A percentile compares a stretch with the other conserved stretches of the same genome.
These are phyloP conservation scores for Vanessa tameamea DNA, from an alignment of 1,140 invertebrate species.

Conservation along the genomic window DNA sequence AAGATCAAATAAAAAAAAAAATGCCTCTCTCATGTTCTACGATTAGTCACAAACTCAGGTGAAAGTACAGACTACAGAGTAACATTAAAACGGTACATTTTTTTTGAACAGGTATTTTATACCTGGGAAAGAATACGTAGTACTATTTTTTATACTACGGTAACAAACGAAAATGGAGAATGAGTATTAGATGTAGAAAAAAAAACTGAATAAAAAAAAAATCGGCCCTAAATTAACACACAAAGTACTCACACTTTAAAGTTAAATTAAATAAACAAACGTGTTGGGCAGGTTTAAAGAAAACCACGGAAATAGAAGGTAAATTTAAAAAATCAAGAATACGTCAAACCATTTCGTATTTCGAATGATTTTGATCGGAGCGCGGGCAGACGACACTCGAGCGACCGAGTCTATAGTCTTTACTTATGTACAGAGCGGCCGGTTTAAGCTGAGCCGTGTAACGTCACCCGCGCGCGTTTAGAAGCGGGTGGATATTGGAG, in stretches of 20 bases:
- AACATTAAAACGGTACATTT: neutral
- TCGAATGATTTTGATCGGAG: constrained; percentile 73
- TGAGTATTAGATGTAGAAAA: too few relatives aligned
- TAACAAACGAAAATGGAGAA: too few relatives aligned
- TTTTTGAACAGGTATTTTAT: neutral
- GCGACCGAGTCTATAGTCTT: constrained; percentile 68
- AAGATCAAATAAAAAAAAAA: too few relatives aligned
- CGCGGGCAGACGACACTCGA: constrained; percentile 77
- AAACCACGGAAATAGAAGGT: constrained; percentile 6
- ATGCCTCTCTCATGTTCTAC: neutral
- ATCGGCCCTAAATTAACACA: too few relatives aligned
- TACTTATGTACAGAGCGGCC: constrained; percentile 64
- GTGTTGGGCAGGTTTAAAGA: too few relatives aligned
- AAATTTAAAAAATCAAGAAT: constrained; percentile 47
- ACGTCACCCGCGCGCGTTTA: constrained; percentile 44
- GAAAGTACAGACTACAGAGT: neutral
- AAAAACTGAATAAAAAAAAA: too few relatives aligned
- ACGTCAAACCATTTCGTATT: constrained; percentile 72
- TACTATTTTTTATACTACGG: too few relatives aligned
- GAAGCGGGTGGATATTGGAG: constrained; percentile 25
- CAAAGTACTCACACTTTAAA: too few relatives aligned
- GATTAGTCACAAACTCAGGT: neutral
- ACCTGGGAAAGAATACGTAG: too few relatives aligned
- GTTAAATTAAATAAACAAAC: too few relatives aligned
- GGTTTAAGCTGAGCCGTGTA: constrained; percentile 48